Base-by-base conservation (phyloP, 2,888 invertebrate genomes). In the Cetonia aurata region DNA sequence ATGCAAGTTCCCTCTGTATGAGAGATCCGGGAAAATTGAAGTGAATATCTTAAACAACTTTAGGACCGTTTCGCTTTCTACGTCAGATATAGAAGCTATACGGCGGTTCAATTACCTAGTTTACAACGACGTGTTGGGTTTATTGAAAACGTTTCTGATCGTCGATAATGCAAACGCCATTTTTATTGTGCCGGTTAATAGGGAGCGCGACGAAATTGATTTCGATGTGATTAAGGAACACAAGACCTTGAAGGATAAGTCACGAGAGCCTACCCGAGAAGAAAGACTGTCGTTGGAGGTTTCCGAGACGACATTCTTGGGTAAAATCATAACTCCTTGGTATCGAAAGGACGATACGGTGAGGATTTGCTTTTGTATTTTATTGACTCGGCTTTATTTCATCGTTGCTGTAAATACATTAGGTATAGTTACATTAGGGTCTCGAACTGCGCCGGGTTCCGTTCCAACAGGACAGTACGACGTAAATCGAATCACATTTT, bases 241-340 rank as follows among this genome's bases (percentile, higher is more conserved):
- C 74, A 85, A 84, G 37, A 78, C 69, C 13, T 71, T 83, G 1
- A 80, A 91, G 37, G 83, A 83, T 6, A 82, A 84, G 1, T 77
- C 86, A 0, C 76, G 77, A 0, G 80, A 83, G 15, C 86, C 88
- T 0, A 81, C 86, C 0, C 80, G 84, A 52, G 84, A 86, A 69
- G 88, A 90, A 75, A 86, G 88, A 55, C 79, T 81, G 31, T 80
- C 83, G 0, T 81, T 90, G 57, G 72, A 80, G 0, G 90, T 93
- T 9, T 85, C 85, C 0, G 83, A 86, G 9, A 88, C 90, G 44
- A 87, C 87, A 17, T 96, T 92, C 81, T 85, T 90, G 33, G 87
- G 92, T 76, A 88, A 89, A 52, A 90, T 99, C 0, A 93, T 99
- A 0, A 90, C 91, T 71, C 97, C 98, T 0, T 96, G 94, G 90